Evolutionary conservation across 2,888 invertebrate species (phyloP), one percentile per base, ranked within the genome.

Genomic region (Eurois occulta): DNA sequence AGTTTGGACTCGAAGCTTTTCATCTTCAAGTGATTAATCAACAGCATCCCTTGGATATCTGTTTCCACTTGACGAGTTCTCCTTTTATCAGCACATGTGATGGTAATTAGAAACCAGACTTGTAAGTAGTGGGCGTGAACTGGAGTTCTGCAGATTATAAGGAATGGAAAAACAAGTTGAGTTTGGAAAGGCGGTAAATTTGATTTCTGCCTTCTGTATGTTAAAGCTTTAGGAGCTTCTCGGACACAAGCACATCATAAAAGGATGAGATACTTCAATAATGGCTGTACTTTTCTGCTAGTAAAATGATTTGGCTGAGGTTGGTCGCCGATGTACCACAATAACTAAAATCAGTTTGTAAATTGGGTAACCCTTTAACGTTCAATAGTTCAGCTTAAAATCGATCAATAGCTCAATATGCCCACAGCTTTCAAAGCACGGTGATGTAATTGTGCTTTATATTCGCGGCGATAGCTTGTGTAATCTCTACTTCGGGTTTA

Each of bases 371-470:
- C 86, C 89, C 74, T 88, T 89, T 87, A 89, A 82, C 75, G 80
- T 86, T 84, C 78, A 84, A 90, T 87, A 89, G 90, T 90, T 90
- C 88, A 88, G 89, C 86, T 85, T 86, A 24, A 75, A 86, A 83
- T 86, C 91, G 91, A 93, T 93, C 91, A 92, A 93, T 91, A 92
- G 90, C 88, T 89, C 87, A 87, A 92, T 91, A 91, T 86, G 86
- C 86, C 87, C 87, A 88, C 88, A 85, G 85, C 90, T 93, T 92
- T 93, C 89, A 91, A 91, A 94, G 91, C 92, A 86, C 90, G 84
- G 79, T 94, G 93, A 91, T 91, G 92, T 92, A 94, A 94, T 91
- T 87, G 88, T 90, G 90, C 91, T 93, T 92, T 91, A 93, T 91
- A 91, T 89, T 92, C 86, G 81, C 88, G 81, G 74, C 86, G 78